phyloP scores from a whole-genome alignment of 2,888 invertebrate species.

The Idaea biselata region DNA sequence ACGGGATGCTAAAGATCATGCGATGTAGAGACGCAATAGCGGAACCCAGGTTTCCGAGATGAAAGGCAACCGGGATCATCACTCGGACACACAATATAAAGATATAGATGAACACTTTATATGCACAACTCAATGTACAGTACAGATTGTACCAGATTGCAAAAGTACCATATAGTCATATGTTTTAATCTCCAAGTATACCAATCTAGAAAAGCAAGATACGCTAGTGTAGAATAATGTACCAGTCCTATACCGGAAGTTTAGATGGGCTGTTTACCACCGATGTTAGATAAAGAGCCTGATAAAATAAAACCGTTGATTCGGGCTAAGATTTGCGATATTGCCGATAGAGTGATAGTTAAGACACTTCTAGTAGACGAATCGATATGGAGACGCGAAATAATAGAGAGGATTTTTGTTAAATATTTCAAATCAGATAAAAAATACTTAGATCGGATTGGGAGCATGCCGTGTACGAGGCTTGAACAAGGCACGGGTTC shows the following conservation, averaged over 20 bases:
- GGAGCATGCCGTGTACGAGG: no score
- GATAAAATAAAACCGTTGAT: conserved; percentile 31
- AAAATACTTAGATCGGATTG: not conserved
- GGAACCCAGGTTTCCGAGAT: no score
- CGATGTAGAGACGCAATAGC: no score
- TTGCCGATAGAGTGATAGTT: conserved; percentile 18
- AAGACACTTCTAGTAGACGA: conserved; percentile 12
- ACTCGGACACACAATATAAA: no score
- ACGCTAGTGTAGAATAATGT: conserved; percentile 25
- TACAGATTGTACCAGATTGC: no score
- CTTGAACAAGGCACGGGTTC: no score
- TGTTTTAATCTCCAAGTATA: not conserved
- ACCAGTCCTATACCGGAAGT: not conserved
- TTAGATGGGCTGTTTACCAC: conserved; percentile 18
- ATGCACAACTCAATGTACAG: no score
- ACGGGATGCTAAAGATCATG: no score
- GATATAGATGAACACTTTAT: no score
- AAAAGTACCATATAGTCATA: no score
- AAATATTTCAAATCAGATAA: not conserved
- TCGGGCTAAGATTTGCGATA: conserved; percentile 26
- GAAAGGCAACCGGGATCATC: no score
- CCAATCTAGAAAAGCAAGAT: not conserved
- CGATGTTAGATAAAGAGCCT: conserved; percentile 34
- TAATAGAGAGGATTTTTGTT: conserved; percentile 10
- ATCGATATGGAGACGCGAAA: conserved; percentile 16